Conservation (phyloP, 2,888 invertebrate species). For the Therioaphis trifolii region DNA sequence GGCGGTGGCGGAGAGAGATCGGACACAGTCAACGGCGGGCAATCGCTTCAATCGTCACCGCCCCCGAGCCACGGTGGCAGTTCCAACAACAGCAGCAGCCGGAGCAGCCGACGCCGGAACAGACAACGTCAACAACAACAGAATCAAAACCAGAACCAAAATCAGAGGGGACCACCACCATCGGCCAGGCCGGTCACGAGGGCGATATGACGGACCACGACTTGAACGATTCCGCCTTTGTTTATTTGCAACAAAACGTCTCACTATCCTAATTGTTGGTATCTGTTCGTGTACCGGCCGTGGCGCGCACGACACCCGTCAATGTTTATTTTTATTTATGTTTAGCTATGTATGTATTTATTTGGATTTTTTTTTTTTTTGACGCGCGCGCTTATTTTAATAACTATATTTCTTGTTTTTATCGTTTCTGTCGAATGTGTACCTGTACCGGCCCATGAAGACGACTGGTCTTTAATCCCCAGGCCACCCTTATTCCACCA, state of each 20-base stretch:
- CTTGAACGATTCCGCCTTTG: background rate
- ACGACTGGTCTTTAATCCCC: background rate
- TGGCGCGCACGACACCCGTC: background rate
- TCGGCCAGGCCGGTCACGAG: background rate
- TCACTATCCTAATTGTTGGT: too few species aligned
- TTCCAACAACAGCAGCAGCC: background rate
- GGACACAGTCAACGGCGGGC: background rate
- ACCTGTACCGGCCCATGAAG: background rate
- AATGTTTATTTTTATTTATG: background rate
- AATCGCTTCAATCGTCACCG: background rate
- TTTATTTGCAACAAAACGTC: background rate
- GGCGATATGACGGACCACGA: background rate
- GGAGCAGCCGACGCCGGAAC: conserved; percentile 41
- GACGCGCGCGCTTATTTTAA: background rate
- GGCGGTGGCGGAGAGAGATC: background rate
- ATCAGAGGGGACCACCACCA: background rate
- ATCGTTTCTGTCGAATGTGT: background rate
- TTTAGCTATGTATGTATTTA: background rate
- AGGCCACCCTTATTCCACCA: background rate
- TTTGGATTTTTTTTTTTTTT: background rate
- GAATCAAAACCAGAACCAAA: background rate
- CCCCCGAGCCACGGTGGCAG: background rate
- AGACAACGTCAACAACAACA: conserved; percentile 22
- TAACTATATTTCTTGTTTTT: background rate
- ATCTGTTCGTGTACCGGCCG: background rate